Conservation (phyloP, 1,140 invertebrate species). For the Diorhabda carinulata region DNA sequence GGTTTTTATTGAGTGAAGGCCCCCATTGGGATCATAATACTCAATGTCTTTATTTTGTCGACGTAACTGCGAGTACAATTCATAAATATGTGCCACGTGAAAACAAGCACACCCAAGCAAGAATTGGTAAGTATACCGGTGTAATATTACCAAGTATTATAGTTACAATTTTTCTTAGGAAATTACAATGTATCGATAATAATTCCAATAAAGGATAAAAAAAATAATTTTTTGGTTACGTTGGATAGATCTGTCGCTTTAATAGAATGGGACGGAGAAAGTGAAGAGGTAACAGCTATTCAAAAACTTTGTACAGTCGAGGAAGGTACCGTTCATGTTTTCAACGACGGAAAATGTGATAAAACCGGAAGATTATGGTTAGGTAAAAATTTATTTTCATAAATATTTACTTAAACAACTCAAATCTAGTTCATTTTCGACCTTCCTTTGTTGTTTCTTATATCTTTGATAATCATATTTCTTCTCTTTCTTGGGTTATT, state of each 20-base stretch:
- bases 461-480: too few species aligned
- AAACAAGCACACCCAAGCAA: conserved; percentile 34
- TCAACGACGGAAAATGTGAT: conserved; percentile 87
- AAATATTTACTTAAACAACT: too few species aligned
- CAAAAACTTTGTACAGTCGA: conserved; percentile 35
- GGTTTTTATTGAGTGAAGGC: conserved; percentile 54
- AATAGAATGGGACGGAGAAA: conserved; percentile 62
- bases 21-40: conserved; percentile 64
- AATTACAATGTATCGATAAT: conserved; percentile 46
- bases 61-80: conserved; percentile 57
- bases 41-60: conserved; percentile 64
- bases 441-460: too few species aligned
- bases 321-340: conserved; percentile 53
- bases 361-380: conserved; percentile 67
- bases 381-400: conserved; percentile 23
- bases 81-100: conserved; percentile 39
- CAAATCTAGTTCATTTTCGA: too few species aligned
- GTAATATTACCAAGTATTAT: neutral
- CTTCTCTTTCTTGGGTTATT: too few species aligned
- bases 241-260: conserved; percentile 56
- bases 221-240: conserved; percentile 61
- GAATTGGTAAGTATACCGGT: conserved; percentile 27
- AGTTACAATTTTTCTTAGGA: neutral
- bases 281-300: conserved; percentile 27
- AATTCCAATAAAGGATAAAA: conserved; percentile 63